Conservation (phyloP, 2,113 vertebrate genomes). For the Pollachius pollachius region DNA sequence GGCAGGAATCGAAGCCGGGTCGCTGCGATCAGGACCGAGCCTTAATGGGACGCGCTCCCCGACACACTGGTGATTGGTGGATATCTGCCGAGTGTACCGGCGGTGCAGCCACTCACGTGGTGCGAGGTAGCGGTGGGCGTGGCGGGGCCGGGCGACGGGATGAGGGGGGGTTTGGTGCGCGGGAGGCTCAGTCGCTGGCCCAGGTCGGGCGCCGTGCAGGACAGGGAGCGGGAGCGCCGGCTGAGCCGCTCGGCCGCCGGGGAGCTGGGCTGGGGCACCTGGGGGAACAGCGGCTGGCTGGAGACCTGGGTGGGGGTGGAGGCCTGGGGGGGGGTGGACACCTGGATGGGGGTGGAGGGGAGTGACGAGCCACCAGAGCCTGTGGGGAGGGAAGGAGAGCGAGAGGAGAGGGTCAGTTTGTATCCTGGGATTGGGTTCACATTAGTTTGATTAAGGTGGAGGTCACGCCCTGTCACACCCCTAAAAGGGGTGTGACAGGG, state of each 20-base stretch:
- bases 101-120: constrained; percentile 76
- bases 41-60: too few relatives aligned
- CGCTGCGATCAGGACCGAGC: too few relatives aligned
- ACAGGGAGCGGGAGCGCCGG: constrained; percentile 74
- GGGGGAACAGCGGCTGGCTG: constrained; percentile 84
- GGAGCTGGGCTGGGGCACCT: constrained; percentile 81
- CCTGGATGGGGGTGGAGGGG: constrained; percentile 88
- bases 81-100: too few relatives aligned
- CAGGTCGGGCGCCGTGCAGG: constrained; percentile 75
- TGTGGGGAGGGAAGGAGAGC: constrained; percentile 44
- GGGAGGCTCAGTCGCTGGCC: constrained; percentile 80
- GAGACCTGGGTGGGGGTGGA: constrained; percentile 79
- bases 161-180: constrained; percentile 72
- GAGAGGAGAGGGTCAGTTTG: too few relatives aligned
- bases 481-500: too few relatives aligned
- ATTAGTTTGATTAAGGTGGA: too few relatives aligned
- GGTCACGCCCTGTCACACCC: too few relatives aligned
- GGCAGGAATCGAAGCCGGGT: too few relatives aligned
- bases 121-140: constrained; percentile 77
- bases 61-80: too few relatives aligned
- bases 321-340: constrained; percentile 77
- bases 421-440: too few relatives aligned
- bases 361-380: constrained; percentile 87
- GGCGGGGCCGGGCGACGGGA: constrained; percentile 62
- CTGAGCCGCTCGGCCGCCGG: constrained; percentile 81